Conservation (phyloP, 2,113 vertebrate genomes). For the Lepus americanus region DNA sequence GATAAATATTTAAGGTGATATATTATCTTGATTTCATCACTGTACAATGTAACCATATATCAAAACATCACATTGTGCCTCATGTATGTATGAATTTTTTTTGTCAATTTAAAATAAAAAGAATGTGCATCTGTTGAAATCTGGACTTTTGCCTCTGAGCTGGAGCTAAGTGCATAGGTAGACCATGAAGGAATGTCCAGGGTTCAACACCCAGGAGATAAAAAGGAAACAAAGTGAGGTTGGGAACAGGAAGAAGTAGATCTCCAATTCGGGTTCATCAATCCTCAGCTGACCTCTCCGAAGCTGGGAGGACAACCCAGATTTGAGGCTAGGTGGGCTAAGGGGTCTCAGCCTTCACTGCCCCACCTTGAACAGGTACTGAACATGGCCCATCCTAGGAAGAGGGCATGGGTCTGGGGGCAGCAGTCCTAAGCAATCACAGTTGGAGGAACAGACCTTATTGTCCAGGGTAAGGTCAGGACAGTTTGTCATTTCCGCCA, state of each 20-base stretch:
- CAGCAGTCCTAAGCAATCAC: neutral
- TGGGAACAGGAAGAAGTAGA: neutral
- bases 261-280: neutral
- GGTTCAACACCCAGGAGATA: neutral
- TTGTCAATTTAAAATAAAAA: neutral
- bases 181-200: neutral
- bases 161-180: neutral
- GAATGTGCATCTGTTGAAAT: neutral
- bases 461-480: too few species aligned
- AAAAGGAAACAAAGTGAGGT: neutral
- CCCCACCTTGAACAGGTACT: neutral
- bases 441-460: neutral
- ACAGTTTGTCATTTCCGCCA: too few species aligned
- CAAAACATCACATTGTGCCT: neutral
- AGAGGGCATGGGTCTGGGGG: accelerated
- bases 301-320: neutral
- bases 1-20: neutral
- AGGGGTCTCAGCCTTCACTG: neutral
- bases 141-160: neutral
- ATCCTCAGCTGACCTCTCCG: neutral
- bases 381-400: neutral
- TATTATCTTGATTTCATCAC: neutral
- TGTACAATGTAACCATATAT: too few species aligned
- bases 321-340: neutral
- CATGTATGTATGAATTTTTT: neutral